phyloP scores from a whole-genome alignment of 2,797 vertebrate species.

The Nothura maculosa region DNA sequence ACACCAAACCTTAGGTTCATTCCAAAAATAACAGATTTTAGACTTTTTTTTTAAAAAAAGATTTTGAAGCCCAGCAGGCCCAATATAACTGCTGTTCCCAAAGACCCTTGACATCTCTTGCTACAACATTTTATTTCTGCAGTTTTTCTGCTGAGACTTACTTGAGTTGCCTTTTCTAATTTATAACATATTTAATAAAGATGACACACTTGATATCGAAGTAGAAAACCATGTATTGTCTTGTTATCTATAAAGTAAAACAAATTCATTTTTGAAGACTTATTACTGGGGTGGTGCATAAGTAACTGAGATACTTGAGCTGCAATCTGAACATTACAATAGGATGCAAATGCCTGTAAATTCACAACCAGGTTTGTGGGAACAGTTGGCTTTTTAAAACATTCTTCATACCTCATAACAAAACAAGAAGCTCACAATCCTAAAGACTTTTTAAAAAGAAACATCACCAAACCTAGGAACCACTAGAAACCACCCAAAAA shows the following conservation, averaged over 20 bases:
- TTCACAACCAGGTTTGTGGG: not conserved
- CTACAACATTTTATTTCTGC: not conserved
- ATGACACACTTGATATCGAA: not conserved
- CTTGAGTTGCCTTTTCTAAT: too few relatives aligned
- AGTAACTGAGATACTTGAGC: not conserved
- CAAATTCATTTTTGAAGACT: not conserved
- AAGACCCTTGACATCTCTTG: not conserved
- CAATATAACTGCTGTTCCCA: not conserved
- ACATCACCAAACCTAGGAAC: not conserved
- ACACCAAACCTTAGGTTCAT: not conserved
- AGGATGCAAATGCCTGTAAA: not conserved
- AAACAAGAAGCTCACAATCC: not conserved
- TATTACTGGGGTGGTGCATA: not conserved
- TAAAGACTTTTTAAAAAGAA: not conserved
- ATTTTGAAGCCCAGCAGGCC: not conserved
- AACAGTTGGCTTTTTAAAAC: too few relatives aligned
- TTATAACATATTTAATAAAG: not conserved
- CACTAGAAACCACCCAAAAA: too few relatives aligned
- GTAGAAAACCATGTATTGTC: not conserved
- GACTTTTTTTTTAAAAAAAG: too few relatives aligned
- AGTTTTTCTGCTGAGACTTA: not conserved
- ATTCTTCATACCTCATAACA: not conserved
- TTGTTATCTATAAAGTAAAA: not conserved
- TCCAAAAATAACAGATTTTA: not conserved
- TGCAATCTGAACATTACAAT: not conserved